Percentiles rank a stretch among this genome's conserved stretches.
These are phyloP conservation scores for Halisarca cf. caerulea DNA, from an alignment of 37 sponge, comb jelly and placozoan species.

Conservation along the genomic window DNA sequence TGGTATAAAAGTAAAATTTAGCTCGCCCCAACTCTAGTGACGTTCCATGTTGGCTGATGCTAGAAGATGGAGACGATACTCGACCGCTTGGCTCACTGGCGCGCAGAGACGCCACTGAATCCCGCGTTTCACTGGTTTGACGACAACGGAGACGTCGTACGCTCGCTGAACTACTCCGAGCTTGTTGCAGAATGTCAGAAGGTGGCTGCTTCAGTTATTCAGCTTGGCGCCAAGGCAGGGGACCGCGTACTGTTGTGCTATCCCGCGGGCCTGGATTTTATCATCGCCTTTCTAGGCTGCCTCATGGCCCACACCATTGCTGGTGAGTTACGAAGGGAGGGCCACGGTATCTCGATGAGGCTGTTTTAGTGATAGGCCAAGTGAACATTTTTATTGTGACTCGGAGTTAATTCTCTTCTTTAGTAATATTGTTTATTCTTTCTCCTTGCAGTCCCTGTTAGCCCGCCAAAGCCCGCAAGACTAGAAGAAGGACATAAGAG, in stretches of 20 bases:
- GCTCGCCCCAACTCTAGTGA: too few relatives aligned
- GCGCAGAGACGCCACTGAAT: slow-evolving; percentile 6
- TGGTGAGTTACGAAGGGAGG: slow-evolving; percentile 35
- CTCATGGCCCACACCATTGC: slow-evolving; percentile 40
- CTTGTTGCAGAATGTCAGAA: background rate
- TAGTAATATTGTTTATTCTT: background rate
- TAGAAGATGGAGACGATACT: background rate
- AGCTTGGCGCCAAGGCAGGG: background rate
- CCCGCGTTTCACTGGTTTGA: slow-evolving; percentile 45
- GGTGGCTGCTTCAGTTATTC: slow-evolving; percentile 12
- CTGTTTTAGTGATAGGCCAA: too few relatives aligned
- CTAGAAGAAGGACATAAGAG: slow-evolving; percentile 2
- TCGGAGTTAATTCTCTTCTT: too few relatives aligned
- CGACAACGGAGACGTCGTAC: slow-evolving; percentile 16
- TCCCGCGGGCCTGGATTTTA: slow-evolving; percentile 52
- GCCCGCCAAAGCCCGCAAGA: slow-evolving; percentile 27
- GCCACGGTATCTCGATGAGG: too few relatives aligned
- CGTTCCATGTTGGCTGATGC: too few relatives aligned
- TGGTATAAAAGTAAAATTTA: too few relatives aligned
- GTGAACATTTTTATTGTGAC: too few relatives aligned
- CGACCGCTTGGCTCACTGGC: slow-evolving; percentile 8
- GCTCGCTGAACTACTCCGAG: slow-evolving; percentile 12
- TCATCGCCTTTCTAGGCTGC: slow-evolving; percentile 36
- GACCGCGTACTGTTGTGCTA: slow-evolving; percentile 49
- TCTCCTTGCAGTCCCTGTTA: slow-evolving; percentile 36